phyloP scores from a whole-genome alignment of 92 coral and sea anemone species.

The Montipora capitata region DNA sequence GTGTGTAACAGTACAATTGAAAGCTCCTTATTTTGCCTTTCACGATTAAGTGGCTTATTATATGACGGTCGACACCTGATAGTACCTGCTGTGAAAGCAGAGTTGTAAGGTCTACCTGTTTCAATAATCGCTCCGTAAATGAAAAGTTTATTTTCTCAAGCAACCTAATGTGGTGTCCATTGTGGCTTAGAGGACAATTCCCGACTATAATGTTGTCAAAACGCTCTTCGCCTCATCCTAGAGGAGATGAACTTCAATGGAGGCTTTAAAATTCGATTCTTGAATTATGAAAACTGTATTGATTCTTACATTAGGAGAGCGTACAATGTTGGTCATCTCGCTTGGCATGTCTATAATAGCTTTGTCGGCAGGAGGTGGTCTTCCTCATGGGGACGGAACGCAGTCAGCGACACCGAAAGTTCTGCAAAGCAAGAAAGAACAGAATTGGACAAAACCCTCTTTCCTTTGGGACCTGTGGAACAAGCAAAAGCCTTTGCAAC shows the following conservation, averaged over 20 bases:
- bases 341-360: slow-evolving; percentile 4
- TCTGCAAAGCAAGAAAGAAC: background rate
- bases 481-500: background rate
- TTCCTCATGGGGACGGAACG: background rate
- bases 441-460: background rate
- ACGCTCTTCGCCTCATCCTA: background rate
- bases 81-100: no score
- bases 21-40: no score
- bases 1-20: no score
- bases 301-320: background rate
- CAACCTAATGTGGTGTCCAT: no score
- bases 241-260: slow-evolving; percentile 7
- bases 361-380: slow-evolving; percentile 6
- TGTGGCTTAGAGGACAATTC: no score
- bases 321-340: background rate
- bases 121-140: no score
- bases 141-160: no score
- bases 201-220: no score
- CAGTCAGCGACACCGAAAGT: background rate
- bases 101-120: no score
- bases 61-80: no score
- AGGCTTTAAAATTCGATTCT: background rate
- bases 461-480: background rate
- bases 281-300: slow-evolving; percentile 12
- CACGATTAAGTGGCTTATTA: no score